A percentile compares a stretch with the other conserved stretches of the same genome.
Conservation (phyloP, 1,140 invertebrate species). For the Globodera ellingtonae region DNA sequence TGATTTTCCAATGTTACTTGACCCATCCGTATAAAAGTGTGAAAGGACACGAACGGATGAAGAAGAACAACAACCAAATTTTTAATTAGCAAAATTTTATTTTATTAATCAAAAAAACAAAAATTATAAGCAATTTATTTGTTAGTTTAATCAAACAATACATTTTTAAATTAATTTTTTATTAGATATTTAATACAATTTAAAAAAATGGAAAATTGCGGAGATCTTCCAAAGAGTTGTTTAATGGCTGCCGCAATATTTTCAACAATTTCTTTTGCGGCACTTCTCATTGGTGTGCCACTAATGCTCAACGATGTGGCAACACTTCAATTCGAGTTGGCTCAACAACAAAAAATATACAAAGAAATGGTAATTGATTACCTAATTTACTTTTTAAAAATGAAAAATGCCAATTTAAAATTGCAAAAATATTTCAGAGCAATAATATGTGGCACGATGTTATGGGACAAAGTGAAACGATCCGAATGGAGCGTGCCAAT, state of each 20-base stretch:
- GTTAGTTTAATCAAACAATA: no score
- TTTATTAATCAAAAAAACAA: no score
- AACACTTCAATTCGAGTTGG: constrained; percentile 8
- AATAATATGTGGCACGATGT: constrained; percentile 47
- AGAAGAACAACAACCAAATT: no score
- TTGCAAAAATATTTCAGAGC: constrained; percentile 9
- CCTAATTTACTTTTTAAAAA: neutral
- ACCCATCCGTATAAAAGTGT: no score
- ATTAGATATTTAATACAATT: no score
- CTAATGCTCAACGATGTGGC: constrained; percentile 19
- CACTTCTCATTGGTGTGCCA: constrained; percentile 17
- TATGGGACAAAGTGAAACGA: constrained; percentile 39
- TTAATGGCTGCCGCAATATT: constrained; percentile 16
- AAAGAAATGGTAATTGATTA: constrained; percentile 9
- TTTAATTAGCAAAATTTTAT: no score
- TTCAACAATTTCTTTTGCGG: constrained; percentile 2
- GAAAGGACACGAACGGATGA: no score
- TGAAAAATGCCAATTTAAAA: neutral
- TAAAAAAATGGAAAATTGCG: neutral
- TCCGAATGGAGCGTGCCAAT: constrained; percentile 13
- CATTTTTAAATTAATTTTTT: no score
- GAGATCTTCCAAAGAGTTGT: neutral
- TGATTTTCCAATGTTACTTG: no score
- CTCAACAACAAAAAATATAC: constrained; percentile 22
- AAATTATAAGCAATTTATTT: no score